Evolutionary conservation across 2,113 vertebrate genomes (phyloP), one percentile per base, ranked within the genome.

Genomic region (Scalopus aquaticus): DNA sequence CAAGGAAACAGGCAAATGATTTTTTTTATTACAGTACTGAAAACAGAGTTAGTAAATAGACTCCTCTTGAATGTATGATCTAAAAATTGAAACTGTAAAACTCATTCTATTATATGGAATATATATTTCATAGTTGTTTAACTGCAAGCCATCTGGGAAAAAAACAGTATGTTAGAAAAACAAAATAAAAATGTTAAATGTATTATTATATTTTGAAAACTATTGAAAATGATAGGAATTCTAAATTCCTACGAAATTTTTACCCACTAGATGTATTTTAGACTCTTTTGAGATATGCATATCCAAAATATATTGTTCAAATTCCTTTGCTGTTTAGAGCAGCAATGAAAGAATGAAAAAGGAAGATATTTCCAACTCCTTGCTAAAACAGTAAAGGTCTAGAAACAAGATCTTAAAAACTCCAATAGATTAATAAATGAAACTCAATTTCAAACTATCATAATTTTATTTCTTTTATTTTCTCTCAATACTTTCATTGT

Each of bases 121-220:
- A 58, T n/a, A 56, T 74, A 83, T 93, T 96, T 84, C 44, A 90
- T 44, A 80, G 65, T 77, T 87, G 54, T 51, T 95, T 77, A 86
- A 86, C 51, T 58, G 16, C 30, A 51, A 62, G 62, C 5, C 64
- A 39, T 79, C 58, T 44, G 60, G 58, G 64, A 92, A 95, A 90
- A 70, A 28, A 85, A 74, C 22, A 70, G 20, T 17, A 56, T 15
- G 9, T 60, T 90, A 80, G 69, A 94, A 95, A 96, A 85, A 44
- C 62, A 89, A 65, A 88, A 90, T 6, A 56, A 56, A 56, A 64
- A 90, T 87, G 77, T 58, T 37, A 65, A 88, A 77, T 62, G 30
- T 16, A 81, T 16, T 54, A 20, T 49, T 88, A 51, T 39, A 72
- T 70, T 92, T 96, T 92, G 37, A 46, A 95, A 90, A 70, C 22